Base-by-base conservation (phyloP, 2,113 vertebrate species). In the Panthera uncia region DNA sequence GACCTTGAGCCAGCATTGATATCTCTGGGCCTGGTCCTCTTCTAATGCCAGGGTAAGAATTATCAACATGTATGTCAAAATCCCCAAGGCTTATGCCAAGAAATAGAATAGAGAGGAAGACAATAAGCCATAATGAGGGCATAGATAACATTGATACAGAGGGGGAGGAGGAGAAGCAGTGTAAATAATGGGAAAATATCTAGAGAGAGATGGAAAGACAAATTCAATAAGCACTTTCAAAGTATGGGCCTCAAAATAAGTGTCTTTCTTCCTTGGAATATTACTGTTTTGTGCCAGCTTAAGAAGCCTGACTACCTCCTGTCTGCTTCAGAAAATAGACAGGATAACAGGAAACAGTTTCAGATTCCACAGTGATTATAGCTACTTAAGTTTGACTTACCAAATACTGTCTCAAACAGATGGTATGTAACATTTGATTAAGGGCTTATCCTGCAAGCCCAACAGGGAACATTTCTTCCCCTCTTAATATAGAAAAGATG, bases 261-360 rank as follows among this genome's bases (percentile, higher is more conserved):
- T 33, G 6, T 65, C 66, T 95, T 83, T 96, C 74, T 95, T 96
- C 82, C 73, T 96, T 89, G 79, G 38, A 71, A 0, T 97, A 93
- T 94, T 97, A 90, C 96, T 97, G 97, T 79, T 98, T 98, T 98
- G 91, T 91, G 89, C n/a, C 7, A 23, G 79, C 55, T 97, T 95
- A 95, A 76, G 92, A 96, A 89, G 68, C 96, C 91, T 65, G 82
- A 94, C 97, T 80, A 52, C 69, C 88, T 97, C 92, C 89, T 90
- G 80, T 81, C 94, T 91, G 78, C 98, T 98, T 97, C 93, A 98
- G 63, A 96, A 98, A 98, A 96, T 23, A 98, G 96, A 96, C 91
- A 95, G 21, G 83, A 95, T 98, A 98, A 98, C 97, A 98, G 98
- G 97, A 98, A 98, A 97, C 69, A 87, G 96, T 79, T 96, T 97